Evolutionary conservation across 2,888 invertebrate genomes (phyloP), one percentile per base, ranked within the genome.

Genomic region (Dichetophora obliterata): DNA sequence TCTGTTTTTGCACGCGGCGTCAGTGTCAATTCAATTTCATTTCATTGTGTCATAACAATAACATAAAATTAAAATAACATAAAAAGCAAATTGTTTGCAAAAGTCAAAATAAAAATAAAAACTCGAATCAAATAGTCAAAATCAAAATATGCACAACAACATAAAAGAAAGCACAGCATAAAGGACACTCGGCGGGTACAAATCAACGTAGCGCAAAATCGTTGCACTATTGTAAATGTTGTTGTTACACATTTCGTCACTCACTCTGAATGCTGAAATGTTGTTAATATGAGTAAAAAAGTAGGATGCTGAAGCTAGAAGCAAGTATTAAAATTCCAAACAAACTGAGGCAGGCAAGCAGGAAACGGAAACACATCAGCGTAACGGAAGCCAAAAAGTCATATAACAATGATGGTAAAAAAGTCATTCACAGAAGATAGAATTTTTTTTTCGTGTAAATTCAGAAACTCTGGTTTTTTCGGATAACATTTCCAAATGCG

Each of bases 1-100:
- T 19, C 24, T 19, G 37, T n/a, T 11, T 57, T 22, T 5, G 52
- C 16, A 59, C 77, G 80, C 79, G 83, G 84, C 86, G 84, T 88
- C 88, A 85, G 86, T 88, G 88, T 89, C 89, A 87, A 88, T 88
- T 88, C 88, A 89, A 88, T 88, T 88, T 88, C 86, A 88, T 89
- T 88, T 89, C 88, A 88, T 88, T 88, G 89, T 89, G 87, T 88
- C 89, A 88, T 89, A 89, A 88, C 89, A 88, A 89, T 88, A 89
- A 89, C 89, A 89, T 88, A 88, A 88, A 88, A 88, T 88, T 88
- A 88, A 88, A 88, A 88, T 87, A 88, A 89, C 89, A 88, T 89
- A 88, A 88, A 88, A 87, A 85, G 88, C 88, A 88, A 88, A 88
- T 89, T 87, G 88, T 86, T 88, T 86, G 86, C 86, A 81, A 82